Evolutionary conservation across 2,888 invertebrate species (phyloP), one percentile per base, ranked within the genome.

Genomic region (Antheraea assamensis): DNA sequence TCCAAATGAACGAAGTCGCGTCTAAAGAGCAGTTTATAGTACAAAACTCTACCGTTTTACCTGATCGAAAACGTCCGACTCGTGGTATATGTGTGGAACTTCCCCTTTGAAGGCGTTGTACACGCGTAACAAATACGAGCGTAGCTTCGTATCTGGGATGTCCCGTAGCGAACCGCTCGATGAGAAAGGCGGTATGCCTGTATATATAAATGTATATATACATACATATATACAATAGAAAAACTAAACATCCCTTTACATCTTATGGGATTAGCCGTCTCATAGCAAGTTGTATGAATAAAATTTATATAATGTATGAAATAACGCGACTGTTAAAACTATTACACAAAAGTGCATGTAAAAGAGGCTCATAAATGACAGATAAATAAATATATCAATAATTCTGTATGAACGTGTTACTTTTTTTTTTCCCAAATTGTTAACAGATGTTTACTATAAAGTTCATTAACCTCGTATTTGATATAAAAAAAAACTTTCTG

Each of bases 61-160:
- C 90, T 92, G 90, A 72, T 91, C 87, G 74, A 91, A 92, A 27
- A 88, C 90, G 74, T 92, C 90, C 0, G 86, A 85, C 47, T 89
- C 81, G 76, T 92, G 92, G 31, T 90, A 85, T 10, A 93, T 81
- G 74, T 94, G 93, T 0, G 98, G 98, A 82, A 98, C 98, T 91
- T 99, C 98, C 70, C 98, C 98, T 82, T 98, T 97, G 95, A 99
- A 99, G 73, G 97, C 96, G 88, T 97, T 97, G 91, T 98, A 98
- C 77, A 99, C 97, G 89, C 98, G 97, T 71, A 97, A 96, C 76
- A 99, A 94, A 88, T 99, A 99, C 73, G 97, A 96, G 27, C 98
- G 96, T 92, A 98, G 96, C 64, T 96, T 96, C 78, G 96, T 96
- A 86, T 98, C 98, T 0, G 97, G 96, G 35, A 96, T 95, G 78